Conservation (phyloP, 2,113 vertebrate genomes). For the Axis porcinus region DNA sequence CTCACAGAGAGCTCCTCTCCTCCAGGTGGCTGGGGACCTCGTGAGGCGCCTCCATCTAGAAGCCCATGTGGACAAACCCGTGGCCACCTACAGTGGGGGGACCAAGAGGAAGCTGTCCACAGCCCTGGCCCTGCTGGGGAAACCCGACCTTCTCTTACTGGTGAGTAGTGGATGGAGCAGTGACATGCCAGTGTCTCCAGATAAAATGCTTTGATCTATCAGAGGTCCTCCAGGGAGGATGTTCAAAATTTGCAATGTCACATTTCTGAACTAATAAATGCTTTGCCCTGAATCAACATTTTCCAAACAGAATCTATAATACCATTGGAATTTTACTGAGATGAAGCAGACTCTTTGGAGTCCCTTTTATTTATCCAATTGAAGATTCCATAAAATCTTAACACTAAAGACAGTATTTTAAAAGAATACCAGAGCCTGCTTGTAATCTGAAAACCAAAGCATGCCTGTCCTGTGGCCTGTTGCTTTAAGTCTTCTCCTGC, state of each 20-base stretch:
- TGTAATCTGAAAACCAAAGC: neutral
- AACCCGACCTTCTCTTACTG: conserved; percentile 81
- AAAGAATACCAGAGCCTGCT: neutral
- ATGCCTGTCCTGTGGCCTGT: accelerated
- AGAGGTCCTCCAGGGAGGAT: neutral
- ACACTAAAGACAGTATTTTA: neutral
- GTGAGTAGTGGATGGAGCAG: conserved; percentile 62
- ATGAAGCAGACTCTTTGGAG: neutral
- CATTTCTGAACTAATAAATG: neutral
- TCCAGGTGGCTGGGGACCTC: conserved; percentile 76
- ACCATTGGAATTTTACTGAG: neutral
- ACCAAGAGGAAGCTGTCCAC: conserved; percentile 81
- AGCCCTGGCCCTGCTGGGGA: conserved; percentile 81
- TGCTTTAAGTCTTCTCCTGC: neutral
- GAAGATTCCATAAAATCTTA: neutral
- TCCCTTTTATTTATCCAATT: neutral
- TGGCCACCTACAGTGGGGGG: conserved; percentile 80
- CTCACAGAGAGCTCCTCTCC: neutral
- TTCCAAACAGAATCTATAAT: neutral
- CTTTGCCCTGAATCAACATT: neutral
- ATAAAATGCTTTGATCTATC: neutral
- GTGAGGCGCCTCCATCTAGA: conserved; percentile 70
- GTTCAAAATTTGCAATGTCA: neutral
- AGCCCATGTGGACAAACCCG: conserved; percentile 66
- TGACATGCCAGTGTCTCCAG: neutral